A percentile compares a stretch with the other conserved stretches of the same genome.
These are phyloP conservation scores for Parauchenoglanis ngamensis DNA, from an alignment of 2,797 vertebrate species.

Conservation along the genomic window DNA sequence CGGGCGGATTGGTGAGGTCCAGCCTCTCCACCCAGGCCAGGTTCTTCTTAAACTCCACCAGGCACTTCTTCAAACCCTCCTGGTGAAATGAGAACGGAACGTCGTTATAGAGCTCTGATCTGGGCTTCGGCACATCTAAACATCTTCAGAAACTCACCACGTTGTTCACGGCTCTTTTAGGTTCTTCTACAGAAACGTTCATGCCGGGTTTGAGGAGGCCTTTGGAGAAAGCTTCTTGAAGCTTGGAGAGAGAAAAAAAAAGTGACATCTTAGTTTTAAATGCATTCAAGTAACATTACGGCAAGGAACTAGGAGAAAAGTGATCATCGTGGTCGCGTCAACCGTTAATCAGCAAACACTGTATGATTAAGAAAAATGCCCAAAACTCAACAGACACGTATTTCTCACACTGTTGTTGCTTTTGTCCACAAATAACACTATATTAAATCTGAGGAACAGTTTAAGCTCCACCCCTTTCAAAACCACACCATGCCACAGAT, in stretches of 20 bases:
- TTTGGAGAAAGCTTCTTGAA: slow-evolving; percentile 87
- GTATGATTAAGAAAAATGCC: too few species aligned
- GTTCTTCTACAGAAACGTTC: slow-evolving; percentile 80
- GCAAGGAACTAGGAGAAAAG: background rate
- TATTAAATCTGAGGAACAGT: background rate
- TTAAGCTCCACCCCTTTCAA: background rate
- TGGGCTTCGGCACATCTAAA: background rate
- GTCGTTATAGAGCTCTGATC: background rate
- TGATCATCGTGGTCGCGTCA: too few species aligned
- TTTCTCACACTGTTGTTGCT: too few species aligned
- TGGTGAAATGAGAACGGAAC: slow-evolving; percentile 58
- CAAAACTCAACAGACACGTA: too few species aligned
- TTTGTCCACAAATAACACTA: background rate
- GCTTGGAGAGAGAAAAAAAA: slow-evolving; percentile 58
- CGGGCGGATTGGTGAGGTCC: slow-evolving; percentile 80
- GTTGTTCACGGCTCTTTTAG: slow-evolving; percentile 79
- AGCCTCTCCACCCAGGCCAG: slow-evolving; percentile 90
- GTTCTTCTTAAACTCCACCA: slow-evolving; percentile 80
- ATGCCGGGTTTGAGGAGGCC: slow-evolving; percentile 89
- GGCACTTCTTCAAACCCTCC: slow-evolving; percentile 84
- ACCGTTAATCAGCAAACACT: background rate
- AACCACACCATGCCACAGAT: too few species aligned
- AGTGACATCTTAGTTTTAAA: background rate
- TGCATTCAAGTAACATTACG: background rate
- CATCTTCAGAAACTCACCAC: slow-evolving; percentile 75